These are phyloP conservation scores for Sus cebifrons DNA, from an alignment of 2,797 vertebrate genomes.

Conservation along the genomic window DNA sequence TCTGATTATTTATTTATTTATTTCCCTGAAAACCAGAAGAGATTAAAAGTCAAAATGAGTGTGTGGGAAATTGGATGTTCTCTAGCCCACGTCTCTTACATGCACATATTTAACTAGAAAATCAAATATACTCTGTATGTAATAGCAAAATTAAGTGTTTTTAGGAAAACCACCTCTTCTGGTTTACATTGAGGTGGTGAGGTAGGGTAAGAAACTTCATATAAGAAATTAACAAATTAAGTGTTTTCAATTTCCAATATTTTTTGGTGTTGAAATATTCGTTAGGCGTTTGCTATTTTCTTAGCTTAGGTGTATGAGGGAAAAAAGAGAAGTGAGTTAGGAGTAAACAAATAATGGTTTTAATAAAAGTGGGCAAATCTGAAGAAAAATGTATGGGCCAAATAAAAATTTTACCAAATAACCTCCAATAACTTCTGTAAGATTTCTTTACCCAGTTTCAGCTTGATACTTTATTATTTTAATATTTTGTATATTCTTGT, in stretches of 20 bases:
- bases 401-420: slow-evolving; percentile 56
- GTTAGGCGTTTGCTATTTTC: not conserved
- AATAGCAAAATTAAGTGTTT: slow-evolving; percentile 33
- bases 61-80: not conserved
- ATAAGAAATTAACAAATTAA: slow-evolving; percentile 17
- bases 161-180: slow-evolving; percentile 9
- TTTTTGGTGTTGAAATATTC: slow-evolving; percentile 38
- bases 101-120: slow-evolving; percentile 23
- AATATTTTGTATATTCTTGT: slow-evolving; percentile 62
- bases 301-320: not conserved
- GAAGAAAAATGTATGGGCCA: not conserved
- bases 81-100: not conserved
- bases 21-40: slow-evolving; percentile 15
- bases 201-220: slow-evolving; percentile 27
- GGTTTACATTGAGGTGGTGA: slow-evolving; percentile 23
- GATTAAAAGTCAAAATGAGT: not conserved
- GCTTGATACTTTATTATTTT: slow-evolving; percentile 53
- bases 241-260: not conserved
- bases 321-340: slow-evolving; percentile 25
- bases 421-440: slow-evolving; percentile 38
- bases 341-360: not conserved
- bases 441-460: slow-evolving; percentile 19
- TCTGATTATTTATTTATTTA: not conserved
- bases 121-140: not conserved
- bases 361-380: slow-evolving; percentile 37